Conservation (phyloP, 2,888 invertebrate genomes). For the Sinotaia quadrata region DNA sequence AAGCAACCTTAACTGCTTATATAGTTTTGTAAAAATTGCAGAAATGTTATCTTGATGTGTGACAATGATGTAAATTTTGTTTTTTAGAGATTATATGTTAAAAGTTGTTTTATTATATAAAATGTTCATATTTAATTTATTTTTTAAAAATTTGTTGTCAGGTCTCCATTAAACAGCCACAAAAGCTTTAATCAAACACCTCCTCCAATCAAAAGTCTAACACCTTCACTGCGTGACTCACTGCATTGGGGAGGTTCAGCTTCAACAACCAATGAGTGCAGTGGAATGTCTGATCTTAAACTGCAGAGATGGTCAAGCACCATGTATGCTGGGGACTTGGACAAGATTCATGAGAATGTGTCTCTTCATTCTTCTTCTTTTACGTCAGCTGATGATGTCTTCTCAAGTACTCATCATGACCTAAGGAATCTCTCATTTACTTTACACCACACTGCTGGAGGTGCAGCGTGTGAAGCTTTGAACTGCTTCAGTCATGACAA, state of each 20-base stretch:
- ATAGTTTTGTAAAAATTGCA: no score
- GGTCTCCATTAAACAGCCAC: no score
- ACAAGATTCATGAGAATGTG: background rate
- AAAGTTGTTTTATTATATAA: no score
- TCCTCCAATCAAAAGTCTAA: slow-evolving; percentile 55
- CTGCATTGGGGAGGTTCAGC: slow-evolving; percentile 50
- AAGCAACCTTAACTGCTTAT: no score
- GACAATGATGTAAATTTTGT: no score
- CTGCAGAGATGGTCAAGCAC: background rate
- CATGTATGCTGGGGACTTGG: slow-evolving; percentile 1
- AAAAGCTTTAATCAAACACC: no score
- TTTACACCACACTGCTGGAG: background rate
- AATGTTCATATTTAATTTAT: no score
- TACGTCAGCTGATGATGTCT: slow-evolving; percentile 20
- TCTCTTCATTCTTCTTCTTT: background rate
- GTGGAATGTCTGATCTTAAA: background rate
- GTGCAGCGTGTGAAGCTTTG: background rate
- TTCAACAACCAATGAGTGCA: background rate
- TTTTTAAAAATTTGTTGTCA: no score
- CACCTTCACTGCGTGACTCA: slow-evolving; percentile 60
- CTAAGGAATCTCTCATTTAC: background rate
- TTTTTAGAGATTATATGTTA: no score
- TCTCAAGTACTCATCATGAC: slow-evolving; percentile 23
- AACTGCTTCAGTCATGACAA: slow-evolving; percentile 51
- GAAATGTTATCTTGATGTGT: no score